Percentiles rank a stretch among this genome's conserved stretches.
Conservation (phyloP, 2,888 invertebrate genomes). For the Lysandra coridon region DNA sequence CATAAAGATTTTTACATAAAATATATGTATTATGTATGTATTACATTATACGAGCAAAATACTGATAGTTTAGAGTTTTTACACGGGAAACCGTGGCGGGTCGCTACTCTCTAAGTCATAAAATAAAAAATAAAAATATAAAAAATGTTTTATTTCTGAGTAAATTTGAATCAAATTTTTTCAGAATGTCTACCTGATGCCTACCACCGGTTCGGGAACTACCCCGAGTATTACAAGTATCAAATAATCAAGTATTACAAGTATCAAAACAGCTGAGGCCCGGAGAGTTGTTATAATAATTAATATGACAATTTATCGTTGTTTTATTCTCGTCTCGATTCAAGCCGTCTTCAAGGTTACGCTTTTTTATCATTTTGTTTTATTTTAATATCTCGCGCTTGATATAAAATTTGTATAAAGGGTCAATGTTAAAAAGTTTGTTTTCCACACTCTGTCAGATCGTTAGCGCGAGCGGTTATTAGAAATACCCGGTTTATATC, state of each 20-base stretch:
- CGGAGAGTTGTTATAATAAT: slow-evolving; percentile 8
- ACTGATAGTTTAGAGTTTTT: no score
- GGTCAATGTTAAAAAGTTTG: slow-evolving; percentile 12
- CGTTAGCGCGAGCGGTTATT: neutral
- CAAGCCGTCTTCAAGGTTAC: slow-evolving; percentile 22
- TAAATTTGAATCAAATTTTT: no score
- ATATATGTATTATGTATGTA: no score
- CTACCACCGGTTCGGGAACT: no score
- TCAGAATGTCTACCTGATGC: no score
- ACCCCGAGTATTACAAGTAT: no score
- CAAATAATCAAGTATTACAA: neutral
- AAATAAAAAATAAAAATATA: no score
- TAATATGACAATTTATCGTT: slow-evolving; percentile 14
- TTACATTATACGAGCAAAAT: no score
- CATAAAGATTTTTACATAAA: no score
- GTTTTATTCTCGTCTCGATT: slow-evolving; percentile 28
- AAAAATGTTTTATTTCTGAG: no score
- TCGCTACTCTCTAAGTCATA: no score
- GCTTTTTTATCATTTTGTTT: slow-evolving; percentile 27
- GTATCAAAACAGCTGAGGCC: slow-evolving; percentile 4
- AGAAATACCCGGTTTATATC: neutral
- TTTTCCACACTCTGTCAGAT: neutral
- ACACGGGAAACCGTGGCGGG: no score
- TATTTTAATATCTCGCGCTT: slow-evolving; percentile 25
- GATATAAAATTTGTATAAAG: slow-evolving; percentile 17